These are phyloP conservation scores for Denticeps clupeoides DNA, from an alignment of 2,797 vertebrate genomes.

Conservation along the genomic window DNA sequence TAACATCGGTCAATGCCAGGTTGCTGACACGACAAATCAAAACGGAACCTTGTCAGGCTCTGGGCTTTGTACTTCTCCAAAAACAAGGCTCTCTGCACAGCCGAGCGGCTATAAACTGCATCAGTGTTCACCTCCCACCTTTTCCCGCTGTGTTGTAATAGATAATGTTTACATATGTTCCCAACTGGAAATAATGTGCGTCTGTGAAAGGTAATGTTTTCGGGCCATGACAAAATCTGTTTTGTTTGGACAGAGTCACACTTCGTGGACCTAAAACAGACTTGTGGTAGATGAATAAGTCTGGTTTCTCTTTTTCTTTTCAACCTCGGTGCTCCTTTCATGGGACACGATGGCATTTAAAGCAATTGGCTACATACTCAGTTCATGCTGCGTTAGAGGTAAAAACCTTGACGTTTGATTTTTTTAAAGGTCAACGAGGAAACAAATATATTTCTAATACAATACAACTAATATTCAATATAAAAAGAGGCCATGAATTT, in stretches of 20 bases:
- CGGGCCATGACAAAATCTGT: slow-evolving; percentile 93
- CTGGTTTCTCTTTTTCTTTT: slow-evolving; percentile 6
- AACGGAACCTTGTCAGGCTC: slow-evolving; percentile 68
- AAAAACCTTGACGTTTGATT: background rate
- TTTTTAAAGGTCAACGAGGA: background rate
- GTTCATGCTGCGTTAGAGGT: slow-evolving; percentile 6
- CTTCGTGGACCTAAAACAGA: slow-evolving; percentile 78
- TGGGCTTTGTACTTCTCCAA: slow-evolving; percentile 72
- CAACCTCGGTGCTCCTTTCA: slow-evolving; percentile 4
- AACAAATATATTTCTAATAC: too few species aligned
- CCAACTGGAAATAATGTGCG: slow-evolving; percentile 86
- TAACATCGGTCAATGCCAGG: slow-evolving; percentile 36
- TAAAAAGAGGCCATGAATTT: too few species aligned
- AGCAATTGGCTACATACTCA: slow-evolving; percentile 12
- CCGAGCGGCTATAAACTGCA: slow-evolving; percentile 69
- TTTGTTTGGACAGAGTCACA: slow-evolving; percentile 76
- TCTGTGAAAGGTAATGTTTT: slow-evolving; percentile 90
- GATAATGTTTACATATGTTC: slow-evolving; percentile 89
- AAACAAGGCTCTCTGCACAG: slow-evolving; percentile 55
- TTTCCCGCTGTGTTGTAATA: slow-evolving; percentile 71
- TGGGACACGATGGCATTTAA: slow-evolving; percentile 2
- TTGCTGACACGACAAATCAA: slow-evolving; percentile 74
- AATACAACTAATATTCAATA: too few species aligned
- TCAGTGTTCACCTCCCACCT: slow-evolving; percentile 72
- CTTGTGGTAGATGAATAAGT: slow-evolving; percentile 65